A percentile compares a stretch with the other conserved stretches of the same genome.
These are phyloP conservation scores for Syrmaticus mikado DNA, from an alignment of 2,113 vertebrate species.

Conservation along the genomic window DNA sequence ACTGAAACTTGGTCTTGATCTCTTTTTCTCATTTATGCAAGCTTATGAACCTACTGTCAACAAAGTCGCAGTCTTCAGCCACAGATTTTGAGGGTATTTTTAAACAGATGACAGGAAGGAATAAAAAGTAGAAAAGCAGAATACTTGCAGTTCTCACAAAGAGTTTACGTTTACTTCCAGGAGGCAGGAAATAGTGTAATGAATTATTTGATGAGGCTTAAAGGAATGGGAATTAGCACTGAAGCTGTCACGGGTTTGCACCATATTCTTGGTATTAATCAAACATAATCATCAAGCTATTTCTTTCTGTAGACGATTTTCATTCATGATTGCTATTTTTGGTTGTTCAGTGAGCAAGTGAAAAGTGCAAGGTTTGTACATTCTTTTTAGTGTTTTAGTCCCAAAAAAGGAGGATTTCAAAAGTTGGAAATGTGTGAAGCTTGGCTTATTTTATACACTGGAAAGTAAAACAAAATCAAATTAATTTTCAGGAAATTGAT, in stretches of 20 bases:
- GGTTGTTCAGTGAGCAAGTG: constrained; percentile 15
- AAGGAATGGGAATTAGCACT: neutral
- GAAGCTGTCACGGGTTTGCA: neutral
- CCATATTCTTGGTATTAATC: constrained; percentile 25
- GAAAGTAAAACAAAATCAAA: neutral
- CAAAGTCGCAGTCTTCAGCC: neutral
- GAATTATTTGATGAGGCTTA: neutral
- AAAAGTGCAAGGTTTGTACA: neutral
- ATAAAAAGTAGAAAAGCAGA: neutral
- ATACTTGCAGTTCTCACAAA: neutral
- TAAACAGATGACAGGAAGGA: constrained; percentile 9
- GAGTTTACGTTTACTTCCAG: neutral
- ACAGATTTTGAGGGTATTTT: constrained; percentile 29
- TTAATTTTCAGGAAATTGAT: constrained; percentile 50
- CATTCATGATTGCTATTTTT: constrained; percentile 36
- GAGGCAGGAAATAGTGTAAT: neutral
- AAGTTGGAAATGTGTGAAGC: neutral
- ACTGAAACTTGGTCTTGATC: constrained; percentile 20
- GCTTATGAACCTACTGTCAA: constrained; percentile 43
- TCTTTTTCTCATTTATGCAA: constrained; percentile 41
- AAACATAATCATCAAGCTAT: constrained; percentile 20
- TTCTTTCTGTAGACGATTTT: constrained; percentile 40
- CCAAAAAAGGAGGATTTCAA: neutral
- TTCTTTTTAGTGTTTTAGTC: constrained; percentile 1
- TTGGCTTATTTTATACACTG: constrained; percentile 12